phyloP scores from a whole-genome alignment of 2,888 invertebrate species.

The Drosophila neonasuta region DNA sequence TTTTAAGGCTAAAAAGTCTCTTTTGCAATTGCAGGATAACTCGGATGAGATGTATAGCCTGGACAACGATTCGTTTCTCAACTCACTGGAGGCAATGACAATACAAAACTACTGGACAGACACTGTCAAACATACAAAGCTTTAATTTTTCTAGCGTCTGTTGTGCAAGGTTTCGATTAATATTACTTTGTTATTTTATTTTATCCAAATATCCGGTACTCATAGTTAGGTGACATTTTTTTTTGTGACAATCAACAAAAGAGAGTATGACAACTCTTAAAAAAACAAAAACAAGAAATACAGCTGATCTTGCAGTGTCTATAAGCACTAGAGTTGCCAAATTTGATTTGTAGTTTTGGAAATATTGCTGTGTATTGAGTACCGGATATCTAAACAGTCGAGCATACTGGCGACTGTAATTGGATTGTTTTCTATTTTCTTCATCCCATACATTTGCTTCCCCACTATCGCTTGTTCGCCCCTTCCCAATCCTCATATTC shows the following conservation, averaged over 20 bases:
- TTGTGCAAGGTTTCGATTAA: constrained; percentile 1
- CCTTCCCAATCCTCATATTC: neutral
- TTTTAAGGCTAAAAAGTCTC: neutral
- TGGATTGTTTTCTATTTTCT: neutral
- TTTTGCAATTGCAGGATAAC: constrained; percentile 86
- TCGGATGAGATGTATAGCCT: constrained; percentile 97
- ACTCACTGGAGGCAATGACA: constrained; percentile 96
- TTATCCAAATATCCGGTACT: neutral
- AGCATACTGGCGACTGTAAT: constrained; percentile 1
- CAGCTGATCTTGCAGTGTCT: no score
- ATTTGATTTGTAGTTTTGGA: neutral
- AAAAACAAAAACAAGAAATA: no score
- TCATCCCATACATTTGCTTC: constrained; percentile 5
- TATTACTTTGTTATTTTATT: neutral
- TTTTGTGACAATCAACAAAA: neutral
- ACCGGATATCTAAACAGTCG: neutral
- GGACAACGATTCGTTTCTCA: constrained; percentile 96
- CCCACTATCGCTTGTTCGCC: neutral
- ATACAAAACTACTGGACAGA: constrained; percentile 97
- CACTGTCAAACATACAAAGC: constrained; percentile 93
- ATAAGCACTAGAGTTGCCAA: no score
- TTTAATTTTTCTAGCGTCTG: constrained; percentile 83
- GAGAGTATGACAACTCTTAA: no score
- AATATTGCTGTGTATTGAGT: neutral
- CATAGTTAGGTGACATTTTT: neutral